These are phyloP conservation scores for Hypolimnas misippus DNA, from an alignment of 2,888 invertebrate genomes.

Conservation along the genomic window DNA sequence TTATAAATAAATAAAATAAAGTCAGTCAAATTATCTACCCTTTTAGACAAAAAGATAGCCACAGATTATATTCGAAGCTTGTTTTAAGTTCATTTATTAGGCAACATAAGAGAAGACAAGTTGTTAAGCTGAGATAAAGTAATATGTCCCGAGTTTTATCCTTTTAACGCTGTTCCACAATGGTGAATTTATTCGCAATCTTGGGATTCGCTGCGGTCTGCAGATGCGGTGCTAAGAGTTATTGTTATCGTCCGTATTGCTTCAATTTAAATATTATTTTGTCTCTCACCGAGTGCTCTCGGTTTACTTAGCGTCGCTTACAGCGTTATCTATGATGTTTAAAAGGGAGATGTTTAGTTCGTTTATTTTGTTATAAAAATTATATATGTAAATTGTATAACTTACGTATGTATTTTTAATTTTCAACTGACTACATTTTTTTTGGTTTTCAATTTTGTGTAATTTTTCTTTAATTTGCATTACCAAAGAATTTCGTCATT, in stretches of 20 bases:
- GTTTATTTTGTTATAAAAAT: too few relatives aligned
- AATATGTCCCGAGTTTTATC: conserved; percentile 35
- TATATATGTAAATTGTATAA: too few relatives aligned
- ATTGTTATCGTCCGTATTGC: conserved; percentile 39
- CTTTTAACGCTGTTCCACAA: conserved; percentile 39
- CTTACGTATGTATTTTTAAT: too few relatives aligned
- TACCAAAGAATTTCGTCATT: too few relatives aligned
- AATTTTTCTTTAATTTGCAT: too few relatives aligned
- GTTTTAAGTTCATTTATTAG: background rate
- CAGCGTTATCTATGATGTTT: background rate
- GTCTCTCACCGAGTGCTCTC: background rate
- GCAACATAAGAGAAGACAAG: conserved; percentile 11
- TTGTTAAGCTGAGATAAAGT: conserved; percentile 32
- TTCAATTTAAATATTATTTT: conserved; percentile 41
- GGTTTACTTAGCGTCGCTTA: background rate
- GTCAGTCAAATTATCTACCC: too few relatives aligned
- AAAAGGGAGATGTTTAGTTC: background rate
- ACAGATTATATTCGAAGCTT: background rate
- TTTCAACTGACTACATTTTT: too few relatives aligned
- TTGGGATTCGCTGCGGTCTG: conserved; percentile 42
- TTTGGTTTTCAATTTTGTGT: too few relatives aligned
- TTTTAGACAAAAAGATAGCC: background rate
- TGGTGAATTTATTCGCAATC: conserved; percentile 48
- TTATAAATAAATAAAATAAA: too few relatives aligned
- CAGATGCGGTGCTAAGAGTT: conserved; percentile 42